Evolutionary conservation across 2,113 vertebrate species (phyloP).

Genomic region (Eudorcas thomsonii): DNA sequence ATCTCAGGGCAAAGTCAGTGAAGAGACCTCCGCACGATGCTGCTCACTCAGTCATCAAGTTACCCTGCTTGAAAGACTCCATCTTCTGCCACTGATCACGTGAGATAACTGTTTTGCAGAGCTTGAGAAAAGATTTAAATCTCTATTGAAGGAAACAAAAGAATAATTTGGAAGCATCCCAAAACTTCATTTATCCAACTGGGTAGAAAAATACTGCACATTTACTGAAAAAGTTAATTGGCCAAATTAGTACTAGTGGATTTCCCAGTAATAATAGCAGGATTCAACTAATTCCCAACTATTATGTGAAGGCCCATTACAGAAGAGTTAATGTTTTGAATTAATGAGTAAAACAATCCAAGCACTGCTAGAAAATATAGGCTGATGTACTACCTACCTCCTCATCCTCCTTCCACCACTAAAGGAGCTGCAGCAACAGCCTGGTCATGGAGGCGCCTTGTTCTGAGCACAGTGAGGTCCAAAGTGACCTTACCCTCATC

Average conservation of each 20-base stretch:
- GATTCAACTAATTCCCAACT: constrained; percentile 6
- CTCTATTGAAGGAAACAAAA: constrained; percentile 27
- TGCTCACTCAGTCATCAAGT: neutral
- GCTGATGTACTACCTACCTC: neutral
- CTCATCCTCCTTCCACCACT: neutral
- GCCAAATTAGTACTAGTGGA: neutral
- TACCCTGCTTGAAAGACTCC: neutral
- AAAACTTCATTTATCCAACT: constrained; percentile 21
- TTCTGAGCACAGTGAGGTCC: neutral
- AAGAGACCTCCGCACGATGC: neutral
- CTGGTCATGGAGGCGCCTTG: fast-evolving
- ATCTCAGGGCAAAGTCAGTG: neutral
- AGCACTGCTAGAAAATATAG: neutral
- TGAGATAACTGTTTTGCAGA: neutral
- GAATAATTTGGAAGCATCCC: constrained; percentile 16
- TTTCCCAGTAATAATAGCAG: neutral
- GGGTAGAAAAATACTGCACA: neutral
- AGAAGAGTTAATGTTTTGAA: constrained; percentile 15
- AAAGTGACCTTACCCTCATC: neutral
- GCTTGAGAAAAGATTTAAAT: neutral
- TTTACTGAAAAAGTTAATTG: neutral
- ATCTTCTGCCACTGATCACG: neutral
- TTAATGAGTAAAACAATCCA: neutral
- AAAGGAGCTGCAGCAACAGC: neutral
- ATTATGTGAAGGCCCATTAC: neutral